A percentile compares a stretch with the other conserved stretches of the same genome.
phyloP scores from a whole-genome alignment of 2,797 vertebrate species.

The Calcarius lapponicus region DNA sequence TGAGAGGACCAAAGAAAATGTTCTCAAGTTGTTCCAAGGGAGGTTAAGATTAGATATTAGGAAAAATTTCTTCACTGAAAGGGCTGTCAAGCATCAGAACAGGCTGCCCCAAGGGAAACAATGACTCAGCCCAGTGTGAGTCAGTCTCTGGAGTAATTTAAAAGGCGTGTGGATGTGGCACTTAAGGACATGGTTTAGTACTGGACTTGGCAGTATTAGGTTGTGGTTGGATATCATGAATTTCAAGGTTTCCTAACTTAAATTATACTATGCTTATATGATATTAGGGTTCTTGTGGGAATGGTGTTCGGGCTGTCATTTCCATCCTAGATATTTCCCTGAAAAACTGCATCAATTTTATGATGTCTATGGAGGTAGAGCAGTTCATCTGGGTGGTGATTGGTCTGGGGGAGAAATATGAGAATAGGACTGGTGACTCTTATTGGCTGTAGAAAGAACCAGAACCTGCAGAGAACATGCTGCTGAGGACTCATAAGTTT shows the following conservation, averaged over 20 bases:
- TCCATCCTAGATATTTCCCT: neutral
- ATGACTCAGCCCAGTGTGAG: neutral
- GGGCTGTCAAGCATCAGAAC: neutral
- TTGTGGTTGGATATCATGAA: neutral
- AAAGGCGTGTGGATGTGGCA: neutral
- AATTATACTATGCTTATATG: neutral
- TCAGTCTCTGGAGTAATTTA: neutral
- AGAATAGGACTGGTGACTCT: neutral
- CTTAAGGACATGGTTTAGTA: neutral
- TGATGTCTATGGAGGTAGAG: neutral
- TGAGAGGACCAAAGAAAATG: neutral
- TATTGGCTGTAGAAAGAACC: neutral
- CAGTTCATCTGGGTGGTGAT: neutral
- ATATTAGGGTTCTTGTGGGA: neutral
- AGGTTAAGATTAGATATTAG: neutral
- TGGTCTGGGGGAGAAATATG: neutral
- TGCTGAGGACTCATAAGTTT: neutral
- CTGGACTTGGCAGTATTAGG: neutral
- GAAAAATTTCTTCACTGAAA: neutral
- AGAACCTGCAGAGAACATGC: neutral
- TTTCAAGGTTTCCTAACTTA: neutral
- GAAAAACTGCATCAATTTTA: neutral
- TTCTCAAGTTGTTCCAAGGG: neutral
- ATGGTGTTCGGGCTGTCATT: neutral
- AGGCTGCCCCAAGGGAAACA: neutral